Percentiles rank a stretch among this genome's conserved stretches.
phyloP scores from a whole-genome alignment of 1,140 invertebrate species.

The Hyles vespertilio region DNA sequence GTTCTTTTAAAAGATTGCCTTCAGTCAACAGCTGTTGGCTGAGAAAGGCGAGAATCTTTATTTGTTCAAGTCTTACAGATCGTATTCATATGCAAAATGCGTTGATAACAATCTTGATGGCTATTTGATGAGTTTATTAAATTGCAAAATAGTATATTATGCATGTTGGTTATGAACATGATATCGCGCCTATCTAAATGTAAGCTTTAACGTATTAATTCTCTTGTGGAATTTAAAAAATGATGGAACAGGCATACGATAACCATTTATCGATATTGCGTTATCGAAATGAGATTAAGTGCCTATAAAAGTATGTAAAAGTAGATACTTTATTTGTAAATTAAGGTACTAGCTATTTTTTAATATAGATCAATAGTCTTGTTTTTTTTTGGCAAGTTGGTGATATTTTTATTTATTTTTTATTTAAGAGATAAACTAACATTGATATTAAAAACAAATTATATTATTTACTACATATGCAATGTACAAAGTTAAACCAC shows the following conservation, averaged over 20 bases:
- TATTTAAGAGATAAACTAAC: too few species aligned
- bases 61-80: constrained; percentile 42
- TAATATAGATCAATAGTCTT: too few species aligned
- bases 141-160: constrained; percentile 29
- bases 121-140: constrained; percentile 46
- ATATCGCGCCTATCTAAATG: background rate
- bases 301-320: constrained; percentile 1
- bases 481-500: too few species aligned
- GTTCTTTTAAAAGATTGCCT: constrained; percentile 28
- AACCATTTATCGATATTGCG: background rate
- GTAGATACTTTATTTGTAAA: background rate
- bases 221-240: background rate
- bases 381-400: too few species aligned
- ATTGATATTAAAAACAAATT: too few species aligned
- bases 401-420: too few species aligned
- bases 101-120: constrained; percentile 30
- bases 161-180: background rate
- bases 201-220: background rate
- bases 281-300: background rate
- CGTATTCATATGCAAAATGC: constrained; percentile 27
- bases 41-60: constrained; percentile 33
- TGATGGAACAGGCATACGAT: background rate
- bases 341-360: too few species aligned
- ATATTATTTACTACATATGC: too few species aligned
- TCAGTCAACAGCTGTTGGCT: constrained; percentile 32